These are phyloP conservation scores for Neomorphus geoffroyi DNA, from an alignment of 2,797 vertebrate genomes.

Conservation along the genomic window DNA sequence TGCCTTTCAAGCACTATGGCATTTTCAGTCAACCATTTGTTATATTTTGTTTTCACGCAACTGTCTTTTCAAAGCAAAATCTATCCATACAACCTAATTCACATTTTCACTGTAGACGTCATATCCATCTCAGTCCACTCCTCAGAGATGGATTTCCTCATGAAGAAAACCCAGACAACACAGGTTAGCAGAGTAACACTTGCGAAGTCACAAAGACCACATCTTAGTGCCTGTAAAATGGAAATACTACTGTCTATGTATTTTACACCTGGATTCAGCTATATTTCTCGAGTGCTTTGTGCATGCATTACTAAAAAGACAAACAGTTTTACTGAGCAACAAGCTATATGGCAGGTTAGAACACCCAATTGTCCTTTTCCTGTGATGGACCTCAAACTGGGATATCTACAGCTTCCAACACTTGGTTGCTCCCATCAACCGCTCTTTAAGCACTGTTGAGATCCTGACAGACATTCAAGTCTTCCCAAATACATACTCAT, in stretches of 20 bases:
- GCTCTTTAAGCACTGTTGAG: not conserved
- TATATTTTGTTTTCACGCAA: slow-evolving; percentile 30
- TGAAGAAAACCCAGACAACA: not conserved
- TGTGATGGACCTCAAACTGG: not conserved
- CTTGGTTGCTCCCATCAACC: not conserved
- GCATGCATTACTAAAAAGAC: not conserved
- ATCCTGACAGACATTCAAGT: not conserved
- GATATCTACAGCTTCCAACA: not conserved
- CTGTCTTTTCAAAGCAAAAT: slow-evolving; percentile 33
- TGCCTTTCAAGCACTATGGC: not conserved
- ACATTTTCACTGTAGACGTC: slow-evolving; percentile 11
- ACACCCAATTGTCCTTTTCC: not conserved
- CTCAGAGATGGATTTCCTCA: not conserved
- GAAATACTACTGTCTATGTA: not conserved
- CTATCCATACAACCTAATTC: slow-evolving; percentile 18
- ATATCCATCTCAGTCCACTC: not conserved
- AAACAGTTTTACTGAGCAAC: not conserved
- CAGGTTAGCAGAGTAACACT: not conserved
- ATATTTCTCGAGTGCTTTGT: not conserved
- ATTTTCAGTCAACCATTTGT: slow-evolving; percentile 51
- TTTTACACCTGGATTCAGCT: not conserved
- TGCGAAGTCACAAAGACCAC: not conserved
- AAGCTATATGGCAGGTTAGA: not conserved
- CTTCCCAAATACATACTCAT: not conserved
- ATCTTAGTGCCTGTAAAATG: not conserved